Evolutionary conservation across 2,797 vertebrate species (phyloP), one percentile per base, ranked within the genome.

Genomic region (Urosaurus nigricauda): DNA sequence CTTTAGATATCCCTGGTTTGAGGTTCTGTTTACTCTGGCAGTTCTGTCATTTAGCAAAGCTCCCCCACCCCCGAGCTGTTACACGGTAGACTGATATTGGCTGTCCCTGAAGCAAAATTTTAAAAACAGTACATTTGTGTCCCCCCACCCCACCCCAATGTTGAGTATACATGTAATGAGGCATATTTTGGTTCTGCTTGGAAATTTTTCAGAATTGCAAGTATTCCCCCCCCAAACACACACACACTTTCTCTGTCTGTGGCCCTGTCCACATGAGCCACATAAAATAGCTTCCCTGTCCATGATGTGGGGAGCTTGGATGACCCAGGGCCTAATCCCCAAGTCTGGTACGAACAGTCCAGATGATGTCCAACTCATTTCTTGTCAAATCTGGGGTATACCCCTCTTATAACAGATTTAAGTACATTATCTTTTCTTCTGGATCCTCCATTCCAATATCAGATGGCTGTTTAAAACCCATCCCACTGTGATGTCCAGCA

Each of bases 11-110:
- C 84, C 92, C 94, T 95, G 95, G 94, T 97, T 96, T 94, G 94
- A 93, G 88, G 93, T 93, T 94, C 93, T 96, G 95, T 97, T 97
- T 97, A 97, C 94, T 96, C 95, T 97, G 96, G 96, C 95, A 96
- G 92, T 63, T 78, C 91, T 91, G 93, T 95, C 92, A 91, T 94
- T 88, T 95, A 93, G 92, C 90, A 94, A 94, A 95, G 91, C 87
- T 95, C 94, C 94, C 94, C 95, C 95, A 85, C 91, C 94, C 92
- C 78, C 87, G 95, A 96, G 94, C 95, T 95, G 92, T 96, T 96
- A 94, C 95, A 96, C 94, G 93, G 95, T 94, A 96, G 94, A 95
- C 93, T 95, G 93, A 94, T 93, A 94, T 91, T 89, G 90, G 94
- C 96, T 95, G 95, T 96, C 93, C 94, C 94, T 93, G 90, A 96